Base-by-base conservation (phyloP, 1,140 invertebrate species). In the Aphelinus certus region DNA sequence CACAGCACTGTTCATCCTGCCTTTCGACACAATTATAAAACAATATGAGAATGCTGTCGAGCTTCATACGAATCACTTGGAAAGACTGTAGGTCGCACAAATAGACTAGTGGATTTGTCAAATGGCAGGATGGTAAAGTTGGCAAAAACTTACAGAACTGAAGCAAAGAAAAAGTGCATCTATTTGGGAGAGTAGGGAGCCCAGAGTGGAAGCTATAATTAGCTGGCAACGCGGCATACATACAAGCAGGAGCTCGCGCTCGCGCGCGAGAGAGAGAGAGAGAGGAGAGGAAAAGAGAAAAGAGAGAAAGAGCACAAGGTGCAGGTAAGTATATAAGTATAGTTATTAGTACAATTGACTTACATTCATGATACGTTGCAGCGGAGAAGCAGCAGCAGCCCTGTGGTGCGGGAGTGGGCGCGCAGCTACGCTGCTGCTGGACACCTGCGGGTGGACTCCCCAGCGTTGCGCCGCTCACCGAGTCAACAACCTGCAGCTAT, bases 311-410 rank as follows among this genome's bases (percentile, higher is more conserved):
- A 49, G 46, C 45, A 49, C 5, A 61, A 70, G 42, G n/a, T 42
- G 45, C 9, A 51, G 63, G 60, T 51, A 55, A 4, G 9, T 51
- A 26, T 53, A 53, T 53, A 53, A 53, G 9, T 6, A 53, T 6
- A 53, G 51, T 6, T 6, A 53, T 6, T 53, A 6, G 51, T 4
- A 53, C 9, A 53, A 53, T 53, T 43, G 58, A 76, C 75, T 76
- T 45, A 76, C 75, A 63, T 71, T 76, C 75, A 76, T 76, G 75
- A 62, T 76, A 71, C 48, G 73, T 71, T 10, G 55, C 67, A 71
- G n/a, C 57, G 58, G 68, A 71, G 49, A 55, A 66, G 46, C 61
- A 55, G 61, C 67, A 70, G 6, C 48, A 47, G 62, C 3, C 10
- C n/a, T 57, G 60, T 3, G 45, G 45, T 1, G 57, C n/a, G 43